phyloP scores from a whole-genome alignment of 64 coral and sea anemone genomes.

The Pachyseris speciosa region DNA sequence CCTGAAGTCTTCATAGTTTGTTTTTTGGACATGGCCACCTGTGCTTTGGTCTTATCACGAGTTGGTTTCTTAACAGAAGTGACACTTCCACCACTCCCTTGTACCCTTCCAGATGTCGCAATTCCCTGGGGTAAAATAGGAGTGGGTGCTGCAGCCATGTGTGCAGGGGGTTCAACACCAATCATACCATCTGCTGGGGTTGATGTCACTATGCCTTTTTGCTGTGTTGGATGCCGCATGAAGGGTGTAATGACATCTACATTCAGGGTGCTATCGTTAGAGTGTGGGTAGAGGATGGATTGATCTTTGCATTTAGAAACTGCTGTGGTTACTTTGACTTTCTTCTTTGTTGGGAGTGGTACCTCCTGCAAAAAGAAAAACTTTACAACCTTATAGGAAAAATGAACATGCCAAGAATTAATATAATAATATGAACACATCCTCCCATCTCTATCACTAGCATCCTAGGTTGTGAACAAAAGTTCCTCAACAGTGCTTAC shows the following conservation, averaged over 20 bases:
- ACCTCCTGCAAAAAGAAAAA: not conserved
- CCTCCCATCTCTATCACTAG: too few relatives aligned
- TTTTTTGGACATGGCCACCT: not conserved
- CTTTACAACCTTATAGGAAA: not conserved
- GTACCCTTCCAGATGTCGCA: not conserved
- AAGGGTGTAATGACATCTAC: constrained; percentile 42
- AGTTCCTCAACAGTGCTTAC: too few relatives aligned
- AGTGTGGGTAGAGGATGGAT: not conserved
- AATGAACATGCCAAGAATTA: too few relatives aligned
- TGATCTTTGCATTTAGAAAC: constrained; percentile 22
- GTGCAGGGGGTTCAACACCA: constrained; percentile 40
- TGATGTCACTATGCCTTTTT: constrained; percentile 68
- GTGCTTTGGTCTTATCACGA: constrained; percentile 15
- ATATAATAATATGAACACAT: too few relatives aligned
- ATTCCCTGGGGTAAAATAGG: constrained; percentile 70
- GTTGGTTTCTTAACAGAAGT: not conserved
- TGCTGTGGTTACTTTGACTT: constrained; percentile 9
- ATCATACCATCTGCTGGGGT: constrained; percentile 74
- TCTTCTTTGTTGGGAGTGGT: not conserved
- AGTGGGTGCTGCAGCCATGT: constrained; percentile 58
- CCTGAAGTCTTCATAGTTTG: not conserved
- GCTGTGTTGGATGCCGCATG: constrained; percentile 29
- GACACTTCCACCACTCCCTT: constrained; percentile 1
- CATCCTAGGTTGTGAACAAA: too few relatives aligned
- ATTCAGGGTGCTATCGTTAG: not conserved